These are phyloP conservation scores for Benthosema pterotum DNA, from an alignment of 2,797 vertebrate genomes.

Conservation along the genomic window DNA sequence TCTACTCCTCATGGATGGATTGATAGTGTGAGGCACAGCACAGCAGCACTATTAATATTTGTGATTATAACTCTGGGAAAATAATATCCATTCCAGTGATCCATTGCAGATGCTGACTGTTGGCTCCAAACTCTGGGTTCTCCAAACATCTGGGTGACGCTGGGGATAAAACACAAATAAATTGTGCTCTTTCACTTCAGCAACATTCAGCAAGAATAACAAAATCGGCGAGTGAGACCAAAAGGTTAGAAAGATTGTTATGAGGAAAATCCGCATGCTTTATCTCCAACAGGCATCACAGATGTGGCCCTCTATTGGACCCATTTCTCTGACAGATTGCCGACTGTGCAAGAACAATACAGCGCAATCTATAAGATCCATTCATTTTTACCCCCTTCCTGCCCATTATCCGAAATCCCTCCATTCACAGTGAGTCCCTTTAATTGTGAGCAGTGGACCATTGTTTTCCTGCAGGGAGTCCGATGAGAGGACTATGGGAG, in stretches of 20 bases:
- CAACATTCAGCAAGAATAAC: not conserved
- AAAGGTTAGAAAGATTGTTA: not conserved
- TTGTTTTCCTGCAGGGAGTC: conserved; percentile 51
- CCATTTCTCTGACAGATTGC: conserved; percentile 11
- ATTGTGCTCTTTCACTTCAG: conserved; percentile 11
- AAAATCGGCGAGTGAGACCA: not conserved
- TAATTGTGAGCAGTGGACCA: conserved; percentile 58
- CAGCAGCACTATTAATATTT: conserved; percentile 61
- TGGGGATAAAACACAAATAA: conserved; percentile 36
- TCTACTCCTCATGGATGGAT: conserved; percentile 60
- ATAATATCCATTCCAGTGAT: conserved; percentile 49
- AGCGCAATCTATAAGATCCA: conserved; percentile 10
- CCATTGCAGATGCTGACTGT: conserved; percentile 37
- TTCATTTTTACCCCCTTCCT: not conserved
- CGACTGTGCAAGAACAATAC: conserved; percentile 20
- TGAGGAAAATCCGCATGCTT: conserved; percentile 2
- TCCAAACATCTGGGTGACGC: conserved; percentile 43
- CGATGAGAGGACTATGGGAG: conserved; percentile 44
- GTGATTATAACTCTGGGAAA: conserved; percentile 58
- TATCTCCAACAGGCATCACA: conserved; percentile 14
- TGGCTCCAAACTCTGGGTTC: conserved; percentile 35
- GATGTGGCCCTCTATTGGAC: conserved; percentile 1
- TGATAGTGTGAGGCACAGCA: conserved; percentile 39
- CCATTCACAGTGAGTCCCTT: conserved; percentile 42
- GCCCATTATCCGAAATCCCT: conserved; percentile 27